Base-by-base conservation (phyloP, 1,140 invertebrate species). In the Phocides pigmalion region DNA sequence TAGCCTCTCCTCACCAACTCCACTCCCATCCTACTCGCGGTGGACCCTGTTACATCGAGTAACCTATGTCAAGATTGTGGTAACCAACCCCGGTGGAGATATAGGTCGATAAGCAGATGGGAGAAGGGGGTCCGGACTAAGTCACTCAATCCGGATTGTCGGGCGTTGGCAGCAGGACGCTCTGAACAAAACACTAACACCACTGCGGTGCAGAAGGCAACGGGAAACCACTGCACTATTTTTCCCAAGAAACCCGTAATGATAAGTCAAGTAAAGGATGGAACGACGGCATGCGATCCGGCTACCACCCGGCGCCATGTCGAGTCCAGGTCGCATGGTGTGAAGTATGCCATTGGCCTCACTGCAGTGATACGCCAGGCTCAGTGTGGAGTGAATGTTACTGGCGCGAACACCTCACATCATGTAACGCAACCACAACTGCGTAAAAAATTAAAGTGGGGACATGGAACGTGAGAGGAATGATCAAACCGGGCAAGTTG, bases 341-440 rank as follows among this genome's bases (percentile, higher is more conserved):
- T 65, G 62, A 69, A 69, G 17, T 69, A 44, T 66, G 63, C 59
- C 58, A 70, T 56, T 51, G 61, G 59, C 41, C 20, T n/a, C 54
- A 41, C 53, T 64, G 61, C 0, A 9, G 54, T 35, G 53, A 25
- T 28, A 61, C 64, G 9, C 41, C 44, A 62, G 65, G 65, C 35
- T 6, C 50, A 50, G 58, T 42, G 65, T 28, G 32, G 49, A 67
- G 12, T 50, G 14, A 41, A 54, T 64, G 56, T 50, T 69, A 69
- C 62, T 64, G 62, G 53, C 54, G 47, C n/a, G n/a, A n/a, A n/a
- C n/a, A n/a, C n/a, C n/a, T n/a, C n/a, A n/a, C n/a, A n/a, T n/a
- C n/a, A n/a, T n/a, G n/a, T n/a, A n/a, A n/a, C n/a, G n/a, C n/a
- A n/a, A n/a, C n/a, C n/a, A n/a, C n/a, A n/a, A n/a, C n/a, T n/a